phyloP scores from a whole-genome alignment of 2,888 invertebrate species.

The Gymnoscelis rufifasciata region DNA sequence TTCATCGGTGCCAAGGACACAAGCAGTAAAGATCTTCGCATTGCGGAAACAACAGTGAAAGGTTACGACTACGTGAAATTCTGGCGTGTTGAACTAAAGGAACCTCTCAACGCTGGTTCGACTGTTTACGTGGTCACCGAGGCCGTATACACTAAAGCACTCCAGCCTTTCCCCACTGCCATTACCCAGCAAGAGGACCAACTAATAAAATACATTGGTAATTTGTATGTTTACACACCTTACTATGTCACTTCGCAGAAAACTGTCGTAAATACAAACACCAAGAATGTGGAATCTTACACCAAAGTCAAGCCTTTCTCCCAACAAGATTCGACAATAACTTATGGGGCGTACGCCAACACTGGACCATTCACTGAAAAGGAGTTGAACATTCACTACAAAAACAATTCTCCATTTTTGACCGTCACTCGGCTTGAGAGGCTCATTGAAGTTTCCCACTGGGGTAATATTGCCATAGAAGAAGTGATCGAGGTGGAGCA shows the following conservation, averaged over 20 bases:
- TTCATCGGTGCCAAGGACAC: constrained; percentile 85
- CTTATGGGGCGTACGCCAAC: constrained; percentile 93
- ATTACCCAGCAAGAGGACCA: constrained; percentile 97
- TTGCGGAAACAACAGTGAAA: constrained; percentile 71
- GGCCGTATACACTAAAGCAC: constrained; percentile 85
- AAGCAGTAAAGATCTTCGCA: constrained; percentile 78
- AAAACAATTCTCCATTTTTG: constrained; percentile 97
- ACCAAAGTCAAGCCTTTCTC: constrained; percentile 89
- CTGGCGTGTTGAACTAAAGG: constrained; percentile 80
- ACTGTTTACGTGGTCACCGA: constrained; percentile 82
- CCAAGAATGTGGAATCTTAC: constrained; percentile 89
- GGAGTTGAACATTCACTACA: constrained; percentile 91
- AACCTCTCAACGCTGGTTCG: constrained; percentile 79
- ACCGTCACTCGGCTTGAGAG: constrained; percentile 93
- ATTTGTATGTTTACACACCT: constrained; percentile 89
- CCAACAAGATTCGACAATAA: constrained; percentile 88
- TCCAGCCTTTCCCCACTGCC: constrained; percentile 90
- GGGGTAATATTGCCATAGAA: constrained; percentile 99
- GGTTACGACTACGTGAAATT: constrained; percentile 71
- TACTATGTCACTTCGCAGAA: constrained; percentile 90
- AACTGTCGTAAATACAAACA: constrained; percentile 86
- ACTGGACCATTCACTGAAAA: constrained; percentile 79
- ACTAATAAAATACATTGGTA: constrained; percentile 91
- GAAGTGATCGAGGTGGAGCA: constrained; percentile 95
- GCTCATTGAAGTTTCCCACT: constrained; percentile 97